These are phyloP conservation scores for Mylabris phalerata DNA, from an alignment of 1,140 invertebrate species.

Conservation along the genomic window DNA sequence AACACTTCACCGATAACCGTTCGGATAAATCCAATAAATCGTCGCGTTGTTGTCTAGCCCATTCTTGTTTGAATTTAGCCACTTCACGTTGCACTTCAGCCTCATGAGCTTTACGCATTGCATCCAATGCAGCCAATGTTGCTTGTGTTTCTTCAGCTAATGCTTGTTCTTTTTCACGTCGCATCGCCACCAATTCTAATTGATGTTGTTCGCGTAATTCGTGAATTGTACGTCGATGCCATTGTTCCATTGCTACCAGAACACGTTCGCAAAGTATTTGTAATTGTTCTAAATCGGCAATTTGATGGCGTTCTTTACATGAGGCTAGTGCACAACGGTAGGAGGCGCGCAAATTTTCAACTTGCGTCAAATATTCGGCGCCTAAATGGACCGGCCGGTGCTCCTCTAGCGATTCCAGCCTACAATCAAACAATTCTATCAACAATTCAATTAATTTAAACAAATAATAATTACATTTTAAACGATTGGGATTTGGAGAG, in stretches of 20 bases:
- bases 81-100: conserved; percentile 84
- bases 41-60: conserved; percentile 61
- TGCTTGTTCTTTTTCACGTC: conserved; percentile 80
- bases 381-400: conserved; percentile 47
- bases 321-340: conserved; percentile 58
- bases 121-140: conserved; percentile 75
- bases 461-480: conserved; percentile 19
- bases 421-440: conserved; percentile 12
- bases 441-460: neutral
- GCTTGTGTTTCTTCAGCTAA: conserved; percentile 83
- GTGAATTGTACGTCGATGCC: conserved; percentile 73
- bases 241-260: conserved; percentile 78
- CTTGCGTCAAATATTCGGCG: conserved; percentile 68
- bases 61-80: conserved; percentile 79
- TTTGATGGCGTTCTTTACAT: conserved; percentile 66
- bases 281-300: conserved; percentile 80
- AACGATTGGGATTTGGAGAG: conserved; percentile 6
- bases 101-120: conserved; percentile 89
- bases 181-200: conserved; percentile 63
- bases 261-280: conserved; percentile 80
- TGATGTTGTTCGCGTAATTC: conserved; percentile 81
- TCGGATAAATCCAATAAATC: conserved; percentile 84
- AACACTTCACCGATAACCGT: conserved; percentile 86
- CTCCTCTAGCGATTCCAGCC: conserved; percentile 27
- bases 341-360: conserved; percentile 63